Conservation (phyloP, 2,888 invertebrate species). For the Aporophyla lueneburgensis region DNA sequence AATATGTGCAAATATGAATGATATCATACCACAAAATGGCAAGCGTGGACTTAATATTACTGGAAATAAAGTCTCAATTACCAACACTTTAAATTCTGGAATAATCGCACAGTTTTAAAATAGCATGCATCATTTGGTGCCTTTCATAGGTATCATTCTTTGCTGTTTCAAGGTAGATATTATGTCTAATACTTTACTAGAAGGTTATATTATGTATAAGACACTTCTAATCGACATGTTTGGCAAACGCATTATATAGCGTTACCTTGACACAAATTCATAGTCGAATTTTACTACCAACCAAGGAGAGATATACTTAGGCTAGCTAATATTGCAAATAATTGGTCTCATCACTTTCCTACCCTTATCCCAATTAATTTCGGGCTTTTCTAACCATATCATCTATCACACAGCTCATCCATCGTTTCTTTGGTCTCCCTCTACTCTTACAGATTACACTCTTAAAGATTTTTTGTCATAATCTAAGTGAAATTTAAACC, state of each 20-base stretch:
- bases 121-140: not conserved
- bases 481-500: conserved; percentile 30
- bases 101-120: conserved; percentile 20
- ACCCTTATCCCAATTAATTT: not conserved
- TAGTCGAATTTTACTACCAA: not conserved
- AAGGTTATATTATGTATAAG: not conserved
- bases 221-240: not conserved
- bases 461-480: not conserved
- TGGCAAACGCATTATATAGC: not conserved
- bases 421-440: not conserved
- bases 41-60: conserved; percentile 22
- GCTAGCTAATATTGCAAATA: not conserved
- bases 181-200: not conserved
- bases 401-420: too few relatives aligned
- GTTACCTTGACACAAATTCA: not conserved
- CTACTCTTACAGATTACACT: not conserved
- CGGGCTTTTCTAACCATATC: not conserved
- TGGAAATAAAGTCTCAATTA: conserved; percentile 45
- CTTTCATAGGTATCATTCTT: not conserved
- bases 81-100: conserved; percentile 30
- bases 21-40: conserved; percentile 51
- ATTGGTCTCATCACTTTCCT: not conserved
- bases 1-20: conserved; percentile 61
- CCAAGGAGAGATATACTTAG: too few relatives aligned
- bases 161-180: not conserved